These are phyloP conservation scores for Dolomedes plantarius DNA, from an alignment of 2,888 invertebrate species.

Conservation along the genomic window DNA sequence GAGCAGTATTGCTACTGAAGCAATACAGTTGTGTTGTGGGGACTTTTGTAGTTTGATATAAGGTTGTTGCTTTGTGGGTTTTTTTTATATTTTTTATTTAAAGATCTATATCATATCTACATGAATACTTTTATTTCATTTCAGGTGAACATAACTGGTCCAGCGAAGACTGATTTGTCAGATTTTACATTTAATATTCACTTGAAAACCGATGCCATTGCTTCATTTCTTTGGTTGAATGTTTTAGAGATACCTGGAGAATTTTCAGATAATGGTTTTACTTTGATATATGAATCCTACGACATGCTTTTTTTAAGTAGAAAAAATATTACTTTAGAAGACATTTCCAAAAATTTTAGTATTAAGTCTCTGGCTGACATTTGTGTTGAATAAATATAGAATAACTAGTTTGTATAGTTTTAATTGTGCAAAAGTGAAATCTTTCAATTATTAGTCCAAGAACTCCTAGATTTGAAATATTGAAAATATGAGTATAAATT, in stretches of 20 bases:
- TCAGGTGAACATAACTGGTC: conserved; percentile 73
- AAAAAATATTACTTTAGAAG: not conserved
- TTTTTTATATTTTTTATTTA: too few species aligned
- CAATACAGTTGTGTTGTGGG: too few species aligned
- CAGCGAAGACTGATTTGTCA: conserved; percentile 22
- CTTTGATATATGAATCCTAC: conserved; percentile 54
- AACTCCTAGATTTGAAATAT: too few species aligned
- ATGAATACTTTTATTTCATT: too few species aligned
- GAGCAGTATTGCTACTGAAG: too few species aligned
- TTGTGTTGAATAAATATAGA: conserved; percentile 27
- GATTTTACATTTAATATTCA: conserved; percentile 47
- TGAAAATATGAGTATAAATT: too few species aligned
- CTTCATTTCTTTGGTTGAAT: conserved; percentile 82
- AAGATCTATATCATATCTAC: too few species aligned
- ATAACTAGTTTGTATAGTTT: too few species aligned
- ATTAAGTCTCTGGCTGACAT: conserved; percentile 28
- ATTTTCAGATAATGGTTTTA: conserved; percentile 87
- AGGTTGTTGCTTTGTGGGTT: too few species aligned
- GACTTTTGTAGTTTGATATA: too few species aligned
- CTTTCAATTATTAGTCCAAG: too few species aligned
- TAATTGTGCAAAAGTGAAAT: too few species aligned
- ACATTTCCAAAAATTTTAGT: conserved; percentile 17
- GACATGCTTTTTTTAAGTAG: conserved; percentile 38
- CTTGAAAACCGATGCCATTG: conserved; percentile 77
- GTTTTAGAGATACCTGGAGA: conserved; percentile 79